Conservation (phyloP, 2,797 vertebrate genomes). For the Uromys caudimaculatus region DNA sequence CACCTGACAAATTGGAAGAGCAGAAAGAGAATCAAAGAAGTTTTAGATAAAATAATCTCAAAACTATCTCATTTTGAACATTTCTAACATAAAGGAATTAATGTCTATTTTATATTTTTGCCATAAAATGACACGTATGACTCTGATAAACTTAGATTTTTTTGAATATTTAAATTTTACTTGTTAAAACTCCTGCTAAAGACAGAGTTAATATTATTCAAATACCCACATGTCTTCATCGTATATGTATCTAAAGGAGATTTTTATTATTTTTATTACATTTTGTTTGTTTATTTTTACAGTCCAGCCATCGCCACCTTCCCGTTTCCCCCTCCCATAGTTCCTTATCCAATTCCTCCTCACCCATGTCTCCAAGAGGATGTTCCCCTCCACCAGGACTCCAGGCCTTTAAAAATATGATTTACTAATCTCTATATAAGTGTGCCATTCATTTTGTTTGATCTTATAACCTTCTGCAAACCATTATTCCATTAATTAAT, state of each 20-base stretch:
- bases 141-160: not conserved
- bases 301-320: not conserved
- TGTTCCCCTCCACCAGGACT: not conserved
- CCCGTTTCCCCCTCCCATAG: not conserved
- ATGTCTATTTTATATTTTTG: too few relatives aligned
- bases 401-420: not conserved
- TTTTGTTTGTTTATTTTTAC: not conserved
- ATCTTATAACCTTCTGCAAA: not conserved
- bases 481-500: not conserved
- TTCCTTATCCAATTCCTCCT: not conserved
- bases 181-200: not conserved
- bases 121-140: too few relatives aligned
- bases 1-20: not conserved
- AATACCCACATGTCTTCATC: not conserved
- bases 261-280: not conserved
- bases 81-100: not conserved
- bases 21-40: not conserved
- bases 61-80: not conserved
- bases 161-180: not conserved
- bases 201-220: not conserved
- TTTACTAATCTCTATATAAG: not conserved
- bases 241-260: not conserved
- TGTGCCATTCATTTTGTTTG: not conserved
- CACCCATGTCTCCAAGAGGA: not conserved
- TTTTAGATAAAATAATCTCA: not conserved